Evolutionary conservation across 2,888 invertebrate genomes (phyloP), one percentile per base, ranked within the genome.

Genomic region (Acanthococcus lagerstroemiae): DNA sequence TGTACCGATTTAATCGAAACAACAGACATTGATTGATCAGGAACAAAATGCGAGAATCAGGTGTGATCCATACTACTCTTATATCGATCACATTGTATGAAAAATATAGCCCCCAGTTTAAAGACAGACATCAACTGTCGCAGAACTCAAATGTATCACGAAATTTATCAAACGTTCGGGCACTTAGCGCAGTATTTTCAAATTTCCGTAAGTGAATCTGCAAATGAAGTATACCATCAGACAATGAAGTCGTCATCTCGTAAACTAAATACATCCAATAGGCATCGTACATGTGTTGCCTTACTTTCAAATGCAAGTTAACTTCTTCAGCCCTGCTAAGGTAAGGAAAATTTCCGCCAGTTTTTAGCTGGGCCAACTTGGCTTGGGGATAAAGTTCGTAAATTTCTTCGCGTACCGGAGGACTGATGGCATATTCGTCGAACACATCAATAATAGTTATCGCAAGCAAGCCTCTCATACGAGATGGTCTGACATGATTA

Each of bases 331-430:
- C 84, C 73, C 90, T 81, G 75, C 92, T 91, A 68, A 94, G 79
- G 74, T 91, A 93, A 0, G 93, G 93, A 76, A 93, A 93, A 78
- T 92, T 92, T 4, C 93, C 92, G 1, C 93, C 93, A 69, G 83
- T 84, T 75, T 94, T 94, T 55, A 93, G 77, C 76, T 92, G 90
- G 1, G 91, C 93, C 69, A 90, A 75, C 77, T 88, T 90, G 0
- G 90, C 91, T 68, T 86, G 81, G 0, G 92, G 91, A 76, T 91
- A 93, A 71, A 87, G 86, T 75, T 90, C 90, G 75, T 88, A 88
- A 70, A 91, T 78, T 73, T 90, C 88, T 72, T 91, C 90, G 61
- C 87, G 78, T 0, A 91, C 91, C 48, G 81, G 76, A 69, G 83
- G 82, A 67, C 89, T 88, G 55, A 93, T 77, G 4, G 92, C 92